Base-by-base conservation (phyloP, 2,797 vertebrate species). In the Leptoclinus maculatus region DNA sequence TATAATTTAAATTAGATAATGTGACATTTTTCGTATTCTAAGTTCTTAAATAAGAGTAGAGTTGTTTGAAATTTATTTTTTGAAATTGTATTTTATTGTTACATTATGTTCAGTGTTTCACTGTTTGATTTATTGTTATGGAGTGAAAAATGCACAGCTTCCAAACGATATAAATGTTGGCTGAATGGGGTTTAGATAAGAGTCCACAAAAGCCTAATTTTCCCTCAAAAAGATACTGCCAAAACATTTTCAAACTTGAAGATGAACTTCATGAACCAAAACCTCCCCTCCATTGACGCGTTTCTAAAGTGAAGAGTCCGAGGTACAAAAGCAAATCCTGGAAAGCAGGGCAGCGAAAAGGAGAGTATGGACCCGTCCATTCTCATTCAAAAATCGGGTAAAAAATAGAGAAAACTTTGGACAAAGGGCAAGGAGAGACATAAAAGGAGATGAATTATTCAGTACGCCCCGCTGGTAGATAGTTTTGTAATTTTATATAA, bases 391-490 rank as follows among this genome's bases (percentile, higher is more conserved):
- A 95, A 43, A 92, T 92, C 80, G 89, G 78, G 79, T 86, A 71
- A 91, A 89, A 89, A 89, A 91, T 81, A 86, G 82, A 91, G 79
- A 93, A 94, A 92, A 92, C 62, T 95, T 85, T 71, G 94, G 94
- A 97, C 96, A 97, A 97, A 97, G 92, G 96, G 91, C 89, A 86
- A 60, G 83, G 84, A 87, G 87, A 91, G 89, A 91, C 95, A 97
- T 95, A 97, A 97, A 96, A 89, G 93, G 90, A 94, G 93, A 91
- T 96, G 93, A 95, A 95, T 97, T 92, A 96, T 94, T 96, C 95
- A 94, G 89, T 92, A 91, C 95, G 89, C 94, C 97, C 97, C 54
- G 95, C 97, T 97, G 97, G 60, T 96, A 91, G 94, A 95, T 95
- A 94, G 95, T 95, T 92, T 93, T 94, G 95, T 96, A 94, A 96